Evolutionary conservation across 2,888 invertebrate genomes (phyloP).

Genomic region (Phortica magna): DNA sequence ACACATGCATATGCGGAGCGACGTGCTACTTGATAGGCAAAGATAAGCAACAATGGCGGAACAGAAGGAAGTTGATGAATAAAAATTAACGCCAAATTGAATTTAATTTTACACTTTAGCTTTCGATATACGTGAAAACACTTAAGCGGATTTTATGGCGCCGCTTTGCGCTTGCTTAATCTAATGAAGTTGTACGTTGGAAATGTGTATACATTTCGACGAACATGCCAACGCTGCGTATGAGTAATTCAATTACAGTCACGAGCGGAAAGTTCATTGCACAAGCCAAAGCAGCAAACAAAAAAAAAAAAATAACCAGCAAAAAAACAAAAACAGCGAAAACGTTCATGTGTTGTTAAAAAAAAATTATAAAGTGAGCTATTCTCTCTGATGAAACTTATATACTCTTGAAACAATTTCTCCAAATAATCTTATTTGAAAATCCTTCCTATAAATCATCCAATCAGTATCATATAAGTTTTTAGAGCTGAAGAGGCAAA

Average conservation of each 20-base stretch:
- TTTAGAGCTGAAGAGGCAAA: too few species aligned
- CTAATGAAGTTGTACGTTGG: conserved; percentile 22
- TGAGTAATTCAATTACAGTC: conserved; percentile 18
- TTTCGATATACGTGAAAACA: conserved; percentile 38
- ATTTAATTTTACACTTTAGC: conserved; percentile 52
- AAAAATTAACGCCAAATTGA: conserved; percentile 53
- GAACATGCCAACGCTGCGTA: conserved; percentile 2
- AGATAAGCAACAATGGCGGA: conserved; percentile 6
- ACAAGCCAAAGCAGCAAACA: neutral
- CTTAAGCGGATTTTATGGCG: conserved; percentile 50
- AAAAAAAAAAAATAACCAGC: neutral
- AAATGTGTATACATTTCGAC: neutral
- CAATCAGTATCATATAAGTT: neutral
- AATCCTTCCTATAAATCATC: too few species aligned
- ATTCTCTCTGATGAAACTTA: too few species aligned
- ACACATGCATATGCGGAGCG: neutral
- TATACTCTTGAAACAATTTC: too few species aligned
- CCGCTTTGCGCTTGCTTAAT: conserved; percentile 10
- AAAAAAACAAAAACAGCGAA: neutral
- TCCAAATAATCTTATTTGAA: too few species aligned
- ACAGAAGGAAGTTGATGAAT: conserved; percentile 2
- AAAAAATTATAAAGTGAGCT: too few species aligned
- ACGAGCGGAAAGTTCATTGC: conserved; percentile 14
- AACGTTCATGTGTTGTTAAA: neutral
- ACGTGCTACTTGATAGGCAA: neutral